Evolutionary conservation across 2,113 vertebrate genomes (phyloP).

Genomic region (Orcinus orca): DNA sequence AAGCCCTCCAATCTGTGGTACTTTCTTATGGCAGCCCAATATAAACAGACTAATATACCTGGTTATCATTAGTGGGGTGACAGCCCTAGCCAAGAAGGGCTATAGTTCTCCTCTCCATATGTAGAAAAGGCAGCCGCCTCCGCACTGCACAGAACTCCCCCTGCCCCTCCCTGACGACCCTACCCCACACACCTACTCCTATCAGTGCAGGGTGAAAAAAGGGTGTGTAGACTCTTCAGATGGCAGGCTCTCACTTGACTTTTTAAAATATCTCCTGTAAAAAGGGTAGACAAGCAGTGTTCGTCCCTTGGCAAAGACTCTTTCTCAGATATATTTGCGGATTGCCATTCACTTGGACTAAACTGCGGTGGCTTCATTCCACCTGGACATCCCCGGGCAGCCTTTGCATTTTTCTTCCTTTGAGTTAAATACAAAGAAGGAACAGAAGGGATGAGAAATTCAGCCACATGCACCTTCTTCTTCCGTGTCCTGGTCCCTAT

Average conservation of each 20-base stretch:
- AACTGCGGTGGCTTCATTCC: background rate
- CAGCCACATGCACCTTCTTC: background rate
- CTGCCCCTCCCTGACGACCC: background rate
- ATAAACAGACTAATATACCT: background rate
- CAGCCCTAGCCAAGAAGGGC: background rate
- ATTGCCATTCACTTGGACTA: background rate
- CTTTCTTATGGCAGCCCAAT: background rate
- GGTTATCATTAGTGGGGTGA: background rate
- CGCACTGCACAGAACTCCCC: accelerated
- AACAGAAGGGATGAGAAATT: background rate
- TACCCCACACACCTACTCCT: background rate
- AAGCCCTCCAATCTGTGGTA: background rate
- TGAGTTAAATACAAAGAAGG: background rate
- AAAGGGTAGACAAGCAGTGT: slow-evolving; percentile 19
- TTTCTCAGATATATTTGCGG: background rate
- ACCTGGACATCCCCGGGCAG: background rate
- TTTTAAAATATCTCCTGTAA: slow-evolving; percentile 28
- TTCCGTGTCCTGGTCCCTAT: background rate
- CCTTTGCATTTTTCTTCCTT: background rate
- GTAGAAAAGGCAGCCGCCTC: background rate
- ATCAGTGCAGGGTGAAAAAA: background rate
- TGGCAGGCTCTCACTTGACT: background rate
- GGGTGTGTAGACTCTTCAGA: background rate
- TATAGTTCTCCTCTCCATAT: background rate
- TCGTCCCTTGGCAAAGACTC: background rate